These are phyloP conservation scores for Leptobrachium ailaonicum DNA, from an alignment of 2,113 vertebrate genomes.

Conservation along the genomic window DNA sequence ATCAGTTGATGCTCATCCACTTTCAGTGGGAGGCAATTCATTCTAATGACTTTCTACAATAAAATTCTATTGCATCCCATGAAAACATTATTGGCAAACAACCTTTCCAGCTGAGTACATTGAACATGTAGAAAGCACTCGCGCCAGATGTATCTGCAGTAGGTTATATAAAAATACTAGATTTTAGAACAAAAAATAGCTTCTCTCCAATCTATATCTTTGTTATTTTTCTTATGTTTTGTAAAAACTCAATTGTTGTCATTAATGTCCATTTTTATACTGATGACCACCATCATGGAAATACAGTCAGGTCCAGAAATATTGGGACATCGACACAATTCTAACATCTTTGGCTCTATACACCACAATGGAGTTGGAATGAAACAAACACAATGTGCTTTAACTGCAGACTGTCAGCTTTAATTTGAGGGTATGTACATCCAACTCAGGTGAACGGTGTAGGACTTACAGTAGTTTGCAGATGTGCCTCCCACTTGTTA, in stretches of 20 bases:
- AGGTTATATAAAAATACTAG: not conserved
- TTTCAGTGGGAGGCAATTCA: conserved; percentile 30
- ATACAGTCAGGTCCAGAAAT: no score
- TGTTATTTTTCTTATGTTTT: not conserved
- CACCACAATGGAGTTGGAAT: no score
- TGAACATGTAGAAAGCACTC: not conserved
- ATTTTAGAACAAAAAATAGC: conserved; percentile 16
- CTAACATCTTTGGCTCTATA: no score
- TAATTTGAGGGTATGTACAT: no score
- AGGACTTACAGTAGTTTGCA: no score
- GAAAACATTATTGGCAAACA: conserved; percentile 36
- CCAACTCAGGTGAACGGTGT: no score
- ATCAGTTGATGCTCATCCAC: conserved; percentile 35
- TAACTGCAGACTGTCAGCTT: no score
- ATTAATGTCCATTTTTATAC: not conserved
- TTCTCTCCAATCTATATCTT: not conserved
- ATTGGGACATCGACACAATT: no score
- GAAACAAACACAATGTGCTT: no score
- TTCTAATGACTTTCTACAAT: conserved; percentile 39
- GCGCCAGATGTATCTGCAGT: not conserved
- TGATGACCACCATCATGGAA: no score
- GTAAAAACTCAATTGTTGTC: not conserved
- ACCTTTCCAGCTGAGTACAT: conserved; percentile 8
- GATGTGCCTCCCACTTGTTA: no score
- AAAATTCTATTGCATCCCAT: conserved; percentile 29